Base-by-base conservation (phyloP, 2,113 vertebrate genomes). In the Phalacrocorax aristotelis region DNA sequence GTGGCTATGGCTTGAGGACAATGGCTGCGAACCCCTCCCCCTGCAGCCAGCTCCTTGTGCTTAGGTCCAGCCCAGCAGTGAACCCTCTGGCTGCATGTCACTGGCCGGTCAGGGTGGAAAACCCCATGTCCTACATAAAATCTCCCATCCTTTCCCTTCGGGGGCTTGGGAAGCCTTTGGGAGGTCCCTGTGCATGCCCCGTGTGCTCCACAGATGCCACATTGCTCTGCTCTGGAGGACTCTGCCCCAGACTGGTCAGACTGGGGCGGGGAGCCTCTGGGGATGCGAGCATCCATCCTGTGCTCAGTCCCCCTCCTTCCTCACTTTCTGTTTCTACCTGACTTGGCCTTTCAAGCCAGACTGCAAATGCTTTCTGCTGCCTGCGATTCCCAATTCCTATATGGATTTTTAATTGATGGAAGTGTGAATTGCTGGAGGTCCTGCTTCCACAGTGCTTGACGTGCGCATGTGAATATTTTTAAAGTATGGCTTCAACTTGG, bases 231-330 rank as follows among this genome's bases (percentile, higher is more conserved):
- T 65, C 25, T 42, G 52, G 69, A 38, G 46, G 15, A 4, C 4
- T 5, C 25, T 85, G 62, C 26, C 71, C 52, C 48, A 40, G 10
- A 42, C 51, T 60, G 46, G 55, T 40, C 44, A 69, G 29, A 29
- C 40, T 36, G 40, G 57, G 32, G 21, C 30, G 40, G 57, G 32
- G 21, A 68, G 15, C 57, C 16, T 48, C 42, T 1, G 3, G 48
- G 14, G n/a, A 25, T 0, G 0, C 0, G 1, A 81, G 12, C 68
- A 44, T 57, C 49, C 64, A 15, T 52, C 49, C 26, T 11, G 48
- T 1, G 0, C 38, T 42, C 0, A 0, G 11, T 70, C 52, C 20
- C 20, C 7, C 3, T 71, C 58, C 46, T 60, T 62, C 62, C 40
- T 78, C 7, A 2, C 80, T 65, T 85, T 49, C 65, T 49, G 12